These are phyloP conservation scores for Catocala nupta DNA, from an alignment of 2,888 invertebrate genomes.

Conservation along the genomic window DNA sequence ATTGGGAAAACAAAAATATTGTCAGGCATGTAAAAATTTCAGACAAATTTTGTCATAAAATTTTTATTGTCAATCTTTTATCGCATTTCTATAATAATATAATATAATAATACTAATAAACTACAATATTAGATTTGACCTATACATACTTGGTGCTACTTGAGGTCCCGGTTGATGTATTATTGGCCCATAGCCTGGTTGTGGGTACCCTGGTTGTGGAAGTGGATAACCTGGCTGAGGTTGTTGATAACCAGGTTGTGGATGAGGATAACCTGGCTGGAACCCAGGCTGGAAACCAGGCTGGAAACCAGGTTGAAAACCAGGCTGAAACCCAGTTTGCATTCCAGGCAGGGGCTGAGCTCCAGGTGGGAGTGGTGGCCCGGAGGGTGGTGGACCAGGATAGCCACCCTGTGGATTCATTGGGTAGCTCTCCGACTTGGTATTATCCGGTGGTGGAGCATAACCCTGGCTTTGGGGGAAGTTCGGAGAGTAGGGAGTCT, in stretches of 20 bases:
- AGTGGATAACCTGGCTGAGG: conserved; percentile 54
- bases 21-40: no score
- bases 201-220: conserved; percentile 50
- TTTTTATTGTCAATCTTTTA: no score
- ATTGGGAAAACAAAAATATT: no score
- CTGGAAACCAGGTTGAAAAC: conserved; percentile 69
- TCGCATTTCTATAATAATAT: no score
- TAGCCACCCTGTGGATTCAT: conserved; percentile 70
- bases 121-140: neutral
- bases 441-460: conserved; percentile 70
- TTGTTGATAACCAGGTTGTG: conserved; percentile 62
- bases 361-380: conserved; percentile 67
- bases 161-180: conserved; percentile 70
- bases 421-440: conserved; percentile 69
- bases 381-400: conserved; percentile 66
- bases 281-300: conserved; percentile 66
- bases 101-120: neutral
- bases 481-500: conserved; percentile 78
- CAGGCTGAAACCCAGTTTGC: conserved; percentile 77
- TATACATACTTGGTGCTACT: conserved; percentile 54
- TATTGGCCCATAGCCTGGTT: conserved; percentile 62
- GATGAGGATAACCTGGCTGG: conserved; percentile 61
- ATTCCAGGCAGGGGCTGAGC: conserved; percentile 75
- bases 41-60: no score
- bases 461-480: conserved; percentile 80